These are phyloP conservation scores for Centrocercus urophasianus DNA, from an alignment of 2,113 vertebrate species.

Conservation along the genomic window DNA sequence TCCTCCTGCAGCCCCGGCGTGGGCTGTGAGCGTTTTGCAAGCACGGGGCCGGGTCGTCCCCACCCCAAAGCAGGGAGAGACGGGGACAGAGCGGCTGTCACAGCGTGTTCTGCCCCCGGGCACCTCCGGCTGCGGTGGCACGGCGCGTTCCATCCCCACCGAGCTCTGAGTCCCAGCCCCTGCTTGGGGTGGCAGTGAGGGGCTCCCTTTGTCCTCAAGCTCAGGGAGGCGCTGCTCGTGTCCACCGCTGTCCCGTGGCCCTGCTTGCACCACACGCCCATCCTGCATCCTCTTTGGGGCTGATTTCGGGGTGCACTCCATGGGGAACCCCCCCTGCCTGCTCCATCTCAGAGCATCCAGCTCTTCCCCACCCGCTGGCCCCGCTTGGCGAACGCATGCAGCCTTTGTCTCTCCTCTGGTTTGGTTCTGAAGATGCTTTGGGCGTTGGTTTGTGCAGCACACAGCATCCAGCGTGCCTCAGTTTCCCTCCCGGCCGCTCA, in stretches of 20 bases:
- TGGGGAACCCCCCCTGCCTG: background rate
- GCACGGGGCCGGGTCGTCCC: rapidly evolving
- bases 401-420: no score
- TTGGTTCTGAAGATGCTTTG: background rate
- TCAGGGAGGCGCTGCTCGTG: no score
- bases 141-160: rapidly evolving
- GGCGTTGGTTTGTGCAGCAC: no score
- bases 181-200: background rate
- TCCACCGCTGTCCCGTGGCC: background rate
- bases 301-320: background rate
- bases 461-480: rapidly evolving
- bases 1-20: background rate
- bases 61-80: background rate
- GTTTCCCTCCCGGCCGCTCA: background rate
- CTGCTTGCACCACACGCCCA: background rate
- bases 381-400: background rate
- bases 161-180: background rate
- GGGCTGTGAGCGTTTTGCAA: background rate
- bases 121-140: background rate
- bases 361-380: background rate
- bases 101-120: background rate
- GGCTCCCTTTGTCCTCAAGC: background rate
- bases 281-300: background rate
- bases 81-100: rapidly evolving
- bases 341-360: background rate